Conservation (phyloP, 2,888 invertebrate genomes). For the Aphodius granarius region DNA sequence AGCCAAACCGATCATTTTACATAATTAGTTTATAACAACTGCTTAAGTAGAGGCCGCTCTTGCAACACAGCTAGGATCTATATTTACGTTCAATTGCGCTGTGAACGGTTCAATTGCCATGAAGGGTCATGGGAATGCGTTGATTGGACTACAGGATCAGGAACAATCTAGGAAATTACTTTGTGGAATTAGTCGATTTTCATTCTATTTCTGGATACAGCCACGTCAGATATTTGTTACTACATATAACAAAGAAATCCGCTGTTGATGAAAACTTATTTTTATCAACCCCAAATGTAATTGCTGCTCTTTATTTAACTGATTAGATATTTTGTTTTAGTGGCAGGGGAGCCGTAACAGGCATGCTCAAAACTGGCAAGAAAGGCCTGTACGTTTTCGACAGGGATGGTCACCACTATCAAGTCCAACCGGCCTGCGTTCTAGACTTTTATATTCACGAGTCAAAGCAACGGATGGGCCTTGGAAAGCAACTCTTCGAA, state of each 20-base stretch:
- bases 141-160: neutral
- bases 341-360: constrained; percentile 71
- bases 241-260: neutral
- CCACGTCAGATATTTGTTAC: neutral
- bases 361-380: constrained; percentile 85
- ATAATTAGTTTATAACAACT: neutral
- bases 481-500: constrained; percentile 83
- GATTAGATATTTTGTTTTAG: constrained; percentile 61
- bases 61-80: neutral
- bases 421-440: constrained; percentile 82
- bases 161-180: neutral
- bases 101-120: neutral
- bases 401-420: constrained; percentile 68
- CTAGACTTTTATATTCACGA: constrained; percentile 92
- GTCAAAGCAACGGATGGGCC: constrained; percentile 81
- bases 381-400: constrained; percentile 90
- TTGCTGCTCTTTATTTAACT: too few species aligned
- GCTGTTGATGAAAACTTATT: too few species aligned
- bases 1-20: neutral
- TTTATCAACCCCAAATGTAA: too few species aligned
- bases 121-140: neutral
- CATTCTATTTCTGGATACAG: neutral
- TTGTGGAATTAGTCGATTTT: neutral
- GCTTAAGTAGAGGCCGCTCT: neutral
- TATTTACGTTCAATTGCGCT: neutral